A percentile compares a stretch with the other conserved stretches of the same genome.
These are phyloP conservation scores for Cactoblastis cactorum DNA, from an alignment of 2,888 invertebrate genomes.

Conservation along the genomic window DNA sequence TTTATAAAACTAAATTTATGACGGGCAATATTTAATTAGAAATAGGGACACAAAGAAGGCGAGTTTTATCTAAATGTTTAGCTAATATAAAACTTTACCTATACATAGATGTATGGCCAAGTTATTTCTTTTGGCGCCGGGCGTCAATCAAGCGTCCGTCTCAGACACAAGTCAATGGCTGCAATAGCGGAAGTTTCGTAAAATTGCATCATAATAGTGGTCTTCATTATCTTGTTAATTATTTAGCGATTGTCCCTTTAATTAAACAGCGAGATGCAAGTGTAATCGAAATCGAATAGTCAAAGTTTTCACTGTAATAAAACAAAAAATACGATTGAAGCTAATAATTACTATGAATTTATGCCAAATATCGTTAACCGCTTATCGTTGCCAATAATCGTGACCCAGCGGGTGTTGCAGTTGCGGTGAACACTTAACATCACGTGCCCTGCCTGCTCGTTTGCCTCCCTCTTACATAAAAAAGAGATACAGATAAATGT, in stretches of 20 bases:
- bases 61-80: not conserved
- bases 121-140: not conserved
- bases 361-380: too few species aligned
- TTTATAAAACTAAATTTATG: too few species aligned
- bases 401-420: too few species aligned
- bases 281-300: not conserved
- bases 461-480: too few species aligned
- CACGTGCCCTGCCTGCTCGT: too few species aligned
- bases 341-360: too few species aligned
- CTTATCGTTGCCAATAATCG: too few species aligned
- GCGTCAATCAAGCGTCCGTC: conserved; percentile 1
- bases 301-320: not conserved
- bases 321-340: too few species aligned
- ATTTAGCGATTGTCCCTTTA: not conserved
- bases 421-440: too few species aligned
- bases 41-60: too few species aligned
- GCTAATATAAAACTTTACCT: conserved; percentile 5
- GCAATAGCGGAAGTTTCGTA: conserved; percentile 6
- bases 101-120: not conserved
- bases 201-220: not conserved
- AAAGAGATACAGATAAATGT: too few species aligned
- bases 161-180: not conserved
- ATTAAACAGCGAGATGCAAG: not conserved
- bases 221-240: conserved; percentile 4
- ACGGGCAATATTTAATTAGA: too few species aligned